phyloP scores from a whole-genome alignment of 2,113 vertebrate species.

The Cyprinodon brontotheroides region DNA sequence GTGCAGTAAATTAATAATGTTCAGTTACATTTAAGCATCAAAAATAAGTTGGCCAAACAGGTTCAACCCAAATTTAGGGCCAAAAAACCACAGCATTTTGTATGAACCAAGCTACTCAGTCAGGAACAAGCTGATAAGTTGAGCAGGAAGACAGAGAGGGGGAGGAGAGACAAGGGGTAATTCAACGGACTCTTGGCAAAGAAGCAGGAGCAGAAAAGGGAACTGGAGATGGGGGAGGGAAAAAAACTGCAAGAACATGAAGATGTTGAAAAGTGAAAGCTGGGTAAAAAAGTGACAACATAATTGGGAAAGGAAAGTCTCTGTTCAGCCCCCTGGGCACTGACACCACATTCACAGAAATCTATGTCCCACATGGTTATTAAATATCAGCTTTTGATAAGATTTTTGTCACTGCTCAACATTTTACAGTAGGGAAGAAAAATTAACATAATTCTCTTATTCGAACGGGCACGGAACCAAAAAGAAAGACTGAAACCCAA shows the following conservation, averaged over 20 bases:
- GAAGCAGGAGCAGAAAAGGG: slow-evolving; percentile 3
- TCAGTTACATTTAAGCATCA: neutral
- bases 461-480: neutral
- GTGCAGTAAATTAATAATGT: too few species aligned
- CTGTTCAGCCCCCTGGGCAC: slow-evolving; percentile 3
- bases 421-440: neutral
- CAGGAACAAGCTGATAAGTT: neutral
- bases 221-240: neutral
- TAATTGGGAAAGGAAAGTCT: slow-evolving; percentile 13
- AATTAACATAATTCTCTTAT: neutral
- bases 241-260: neutral
- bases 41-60: neutral
- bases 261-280: slow-evolving; percentile 6
- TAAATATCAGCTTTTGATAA: neutral
- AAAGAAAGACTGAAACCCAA: neutral
- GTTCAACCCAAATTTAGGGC: neutral
- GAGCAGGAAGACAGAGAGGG: neutral
- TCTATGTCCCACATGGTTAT: neutral
- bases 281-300: slow-evolving; percentile 11
- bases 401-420: slow-evolving; percentile 2
- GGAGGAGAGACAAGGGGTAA: neutral
- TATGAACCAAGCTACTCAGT: accelerated
- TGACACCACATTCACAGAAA: neutral
- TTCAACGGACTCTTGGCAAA: neutral
- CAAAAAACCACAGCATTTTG: neutral